phyloP scores from a whole-genome alignment of 1,140 invertebrate genomes.

The Cyclargus thomasi region DNA sequence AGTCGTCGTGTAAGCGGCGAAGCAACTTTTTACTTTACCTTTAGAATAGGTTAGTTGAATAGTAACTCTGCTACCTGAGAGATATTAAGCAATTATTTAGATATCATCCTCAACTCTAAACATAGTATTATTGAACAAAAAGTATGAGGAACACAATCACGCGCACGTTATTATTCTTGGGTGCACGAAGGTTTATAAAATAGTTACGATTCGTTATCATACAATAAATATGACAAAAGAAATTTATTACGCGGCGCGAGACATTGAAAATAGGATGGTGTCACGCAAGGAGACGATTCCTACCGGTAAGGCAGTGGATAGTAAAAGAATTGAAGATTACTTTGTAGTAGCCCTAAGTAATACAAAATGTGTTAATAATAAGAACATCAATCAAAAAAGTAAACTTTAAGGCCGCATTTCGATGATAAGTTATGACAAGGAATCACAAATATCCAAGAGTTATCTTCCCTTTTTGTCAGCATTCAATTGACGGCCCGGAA shows the following conservation, averaged over 20 bases:
- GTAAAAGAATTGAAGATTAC: background rate
- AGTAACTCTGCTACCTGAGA: background rate
- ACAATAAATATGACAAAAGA: background rate
- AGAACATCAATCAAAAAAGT: background rate
- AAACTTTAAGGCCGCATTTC: background rate
- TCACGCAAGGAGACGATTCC: background rate
- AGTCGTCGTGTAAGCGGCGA: background rate
- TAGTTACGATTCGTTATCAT: background rate
- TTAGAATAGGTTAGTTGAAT: background rate
- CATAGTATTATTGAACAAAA: slow-evolving; percentile 3
- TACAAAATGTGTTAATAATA: too few species aligned
- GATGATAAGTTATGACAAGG: background rate
- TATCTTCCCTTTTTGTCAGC: slow-evolving; percentile 4
- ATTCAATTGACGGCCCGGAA: background rate
- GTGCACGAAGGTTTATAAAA: background rate
- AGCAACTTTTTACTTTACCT: background rate
- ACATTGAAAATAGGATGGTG: background rate
- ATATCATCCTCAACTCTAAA: background rate
- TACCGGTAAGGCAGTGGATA: background rate
- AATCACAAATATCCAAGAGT: background rate
- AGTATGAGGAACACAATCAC: background rate
- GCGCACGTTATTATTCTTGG: slow-evolving; percentile 4
- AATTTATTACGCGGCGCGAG: background rate
- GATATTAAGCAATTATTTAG: background rate
- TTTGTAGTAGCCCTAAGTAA: too few species aligned